Conservation (phyloP, 2,113 vertebrate genomes). For the Corythaeola cristata region DNA sequence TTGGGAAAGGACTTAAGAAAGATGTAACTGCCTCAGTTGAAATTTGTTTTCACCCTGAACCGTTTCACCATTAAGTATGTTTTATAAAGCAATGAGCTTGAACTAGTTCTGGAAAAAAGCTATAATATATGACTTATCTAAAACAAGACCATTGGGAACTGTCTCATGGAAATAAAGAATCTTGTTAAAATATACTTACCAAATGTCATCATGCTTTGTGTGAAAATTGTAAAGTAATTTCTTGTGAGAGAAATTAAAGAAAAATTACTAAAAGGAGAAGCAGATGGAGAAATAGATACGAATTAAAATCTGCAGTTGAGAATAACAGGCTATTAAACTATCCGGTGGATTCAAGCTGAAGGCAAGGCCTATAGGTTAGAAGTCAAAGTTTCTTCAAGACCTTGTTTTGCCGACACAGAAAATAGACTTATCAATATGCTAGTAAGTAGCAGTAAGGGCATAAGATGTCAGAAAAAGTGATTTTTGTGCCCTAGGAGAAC, state of each 20-base stretch:
- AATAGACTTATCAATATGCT: background rate
- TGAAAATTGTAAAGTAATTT: background rate
- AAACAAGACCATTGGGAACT: background rate
- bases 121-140: background rate
- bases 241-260: background rate
- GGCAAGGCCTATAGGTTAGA: background rate
- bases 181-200: background rate
- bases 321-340: background rate
- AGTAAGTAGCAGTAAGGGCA: background rate
- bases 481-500: background rate
- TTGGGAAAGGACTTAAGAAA: background rate
- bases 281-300: background rate
- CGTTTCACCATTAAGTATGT: background rate
- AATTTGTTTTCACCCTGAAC: background rate
- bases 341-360: background rate
- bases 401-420: background rate
- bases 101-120: background rate
- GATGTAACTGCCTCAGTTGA: background rate
- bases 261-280: background rate
- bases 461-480: background rate
- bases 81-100: background rate
- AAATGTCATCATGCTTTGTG: background rate
- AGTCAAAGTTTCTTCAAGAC: background rate
- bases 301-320: background rate
- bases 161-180: background rate